These are phyloP conservation scores for Calephelis perditalis DNA, from an alignment of 2,888 invertebrate genomes.

Conservation along the genomic window DNA sequence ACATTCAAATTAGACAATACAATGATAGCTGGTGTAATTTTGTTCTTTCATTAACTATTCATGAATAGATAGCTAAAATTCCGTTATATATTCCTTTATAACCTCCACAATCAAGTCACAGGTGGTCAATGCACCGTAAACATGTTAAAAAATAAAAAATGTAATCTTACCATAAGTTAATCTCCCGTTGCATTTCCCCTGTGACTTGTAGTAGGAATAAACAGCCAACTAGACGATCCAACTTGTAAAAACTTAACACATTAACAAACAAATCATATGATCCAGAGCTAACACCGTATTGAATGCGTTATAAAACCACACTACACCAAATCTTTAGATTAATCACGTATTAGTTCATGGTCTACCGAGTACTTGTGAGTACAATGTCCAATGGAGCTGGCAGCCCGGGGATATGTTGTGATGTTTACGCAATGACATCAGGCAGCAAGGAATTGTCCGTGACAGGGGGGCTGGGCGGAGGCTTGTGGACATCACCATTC, in stretches of 20 bases:
- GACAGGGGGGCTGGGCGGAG: constrained; percentile 72
- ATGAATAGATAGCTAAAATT: not conserved
- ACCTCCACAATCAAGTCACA: constrained; percentile 1
- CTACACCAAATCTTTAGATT: constrained; percentile 9
- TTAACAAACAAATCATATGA: constrained; percentile 9
- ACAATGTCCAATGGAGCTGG: constrained; percentile 4
- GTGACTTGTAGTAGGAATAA: constrained; percentile 2
- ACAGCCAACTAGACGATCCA: constrained; percentile 4
- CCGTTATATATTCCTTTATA: not conserved
- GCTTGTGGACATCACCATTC: constrained; percentile 51
- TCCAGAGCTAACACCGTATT: constrained; percentile 8
- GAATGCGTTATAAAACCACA: constrained; percentile 11
- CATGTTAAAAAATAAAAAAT: not conserved
- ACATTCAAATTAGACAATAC: not conserved
- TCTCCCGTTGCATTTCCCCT: not conserved
- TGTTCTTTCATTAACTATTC: not conserved
- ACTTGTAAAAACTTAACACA: constrained; percentile 9
- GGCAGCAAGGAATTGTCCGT: constrained; percentile 61
- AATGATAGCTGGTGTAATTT: not conserved
- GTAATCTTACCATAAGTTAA: not conserved
- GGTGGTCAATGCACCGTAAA: not conserved
- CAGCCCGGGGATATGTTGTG: constrained; percentile 13
- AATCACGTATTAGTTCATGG: constrained; percentile 11
- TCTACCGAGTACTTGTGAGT: constrained; percentile 7
- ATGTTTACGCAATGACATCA: constrained; percentile 67